Percentiles rank a stretch among this genome's conserved stretches.
These are phyloP conservation scores for Pedionomus torquatus DNA, from an alignment of 2,113 vertebrate species.

Conservation along the genomic window DNA sequence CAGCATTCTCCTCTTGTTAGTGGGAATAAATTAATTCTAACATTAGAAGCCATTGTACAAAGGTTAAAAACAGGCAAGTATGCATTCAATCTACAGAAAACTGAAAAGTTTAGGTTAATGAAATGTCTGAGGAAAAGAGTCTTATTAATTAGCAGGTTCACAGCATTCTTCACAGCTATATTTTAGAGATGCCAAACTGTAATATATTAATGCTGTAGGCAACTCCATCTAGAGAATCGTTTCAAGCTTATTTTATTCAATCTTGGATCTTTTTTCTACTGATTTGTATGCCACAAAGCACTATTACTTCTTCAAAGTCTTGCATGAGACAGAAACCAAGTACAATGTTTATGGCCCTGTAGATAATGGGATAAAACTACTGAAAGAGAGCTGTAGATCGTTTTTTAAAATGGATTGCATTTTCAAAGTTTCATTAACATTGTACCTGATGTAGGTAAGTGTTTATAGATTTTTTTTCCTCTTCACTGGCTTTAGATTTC, in stretches of 20 bases:
- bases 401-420: background rate
- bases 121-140: constrained; percentile 50
- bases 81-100: constrained; percentile 46
- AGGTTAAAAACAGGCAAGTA: constrained; percentile 53
- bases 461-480: background rate
- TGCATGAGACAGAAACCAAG: background rate
- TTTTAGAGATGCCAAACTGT: constrained; percentile 60
- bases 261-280: background rate
- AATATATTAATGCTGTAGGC: constrained; percentile 22
- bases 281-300: constrained; percentile 34
- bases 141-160: constrained; percentile 67
- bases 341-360: background rate
- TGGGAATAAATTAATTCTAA: constrained; percentile 57
- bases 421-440: constrained; percentile 23
- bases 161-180: constrained; percentile 67
- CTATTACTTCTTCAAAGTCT: background rate
- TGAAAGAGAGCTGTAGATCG: background rate
- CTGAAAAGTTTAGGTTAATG: constrained; percentile 67
- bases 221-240: constrained; percentile 15
- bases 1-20: constrained; percentile 7
- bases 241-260: constrained; percentile 16
- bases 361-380: constrained; percentile 16
- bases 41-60: constrained; percentile 13
- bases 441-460: background rate
- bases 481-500: background rate